Conservation (phyloP, 1,140 invertebrate genomes). For the Nasonia vitripennis region DNA sequence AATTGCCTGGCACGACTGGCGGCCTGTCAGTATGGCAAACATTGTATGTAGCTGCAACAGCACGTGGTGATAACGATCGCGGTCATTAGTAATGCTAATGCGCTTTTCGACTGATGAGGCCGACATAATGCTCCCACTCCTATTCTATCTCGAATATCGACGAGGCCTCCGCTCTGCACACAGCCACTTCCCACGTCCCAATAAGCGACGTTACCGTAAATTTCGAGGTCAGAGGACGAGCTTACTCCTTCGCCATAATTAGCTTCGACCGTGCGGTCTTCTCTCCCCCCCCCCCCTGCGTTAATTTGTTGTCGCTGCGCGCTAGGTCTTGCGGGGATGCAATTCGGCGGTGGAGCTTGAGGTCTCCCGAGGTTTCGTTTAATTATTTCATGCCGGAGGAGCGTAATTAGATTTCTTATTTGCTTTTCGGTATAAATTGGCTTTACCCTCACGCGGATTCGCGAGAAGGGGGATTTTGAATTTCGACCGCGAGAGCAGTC, state of each 20-base stretch:
- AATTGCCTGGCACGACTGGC: not conserved
- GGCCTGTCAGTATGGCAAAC: not conserved
- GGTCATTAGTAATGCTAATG: constrained; percentile 72
- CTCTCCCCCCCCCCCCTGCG: not conserved
- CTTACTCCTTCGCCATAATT: constrained; percentile 43
- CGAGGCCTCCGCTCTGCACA: not conserved
- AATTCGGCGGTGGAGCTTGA: not conserved
- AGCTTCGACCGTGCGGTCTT: constrained; percentile 34
- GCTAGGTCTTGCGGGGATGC: not conserved
- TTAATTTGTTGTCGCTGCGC: constrained; percentile 43
- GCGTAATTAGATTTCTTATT: constrained; percentile 45
- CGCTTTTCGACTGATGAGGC: constrained; percentile 68
- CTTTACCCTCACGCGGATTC: not conserved
- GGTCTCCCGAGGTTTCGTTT: constrained; percentile 41
- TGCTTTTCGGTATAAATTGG: not conserved
- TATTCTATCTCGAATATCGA: constrained; percentile 8
- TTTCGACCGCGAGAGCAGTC: not conserved
- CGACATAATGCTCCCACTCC: constrained; percentile 26
- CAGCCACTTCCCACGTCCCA: not conserved
- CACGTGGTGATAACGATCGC: constrained; percentile 67
- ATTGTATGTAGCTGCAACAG: constrained; percentile 40
- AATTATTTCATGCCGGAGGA: constrained; percentile 32
- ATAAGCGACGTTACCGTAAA: constrained; percentile 41
- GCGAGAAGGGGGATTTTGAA: not conserved
- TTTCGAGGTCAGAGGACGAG: constrained; percentile 19